Base-by-base conservation (phyloP, 1,140 invertebrate species). In the Drosophila subpulchrella region DNA sequence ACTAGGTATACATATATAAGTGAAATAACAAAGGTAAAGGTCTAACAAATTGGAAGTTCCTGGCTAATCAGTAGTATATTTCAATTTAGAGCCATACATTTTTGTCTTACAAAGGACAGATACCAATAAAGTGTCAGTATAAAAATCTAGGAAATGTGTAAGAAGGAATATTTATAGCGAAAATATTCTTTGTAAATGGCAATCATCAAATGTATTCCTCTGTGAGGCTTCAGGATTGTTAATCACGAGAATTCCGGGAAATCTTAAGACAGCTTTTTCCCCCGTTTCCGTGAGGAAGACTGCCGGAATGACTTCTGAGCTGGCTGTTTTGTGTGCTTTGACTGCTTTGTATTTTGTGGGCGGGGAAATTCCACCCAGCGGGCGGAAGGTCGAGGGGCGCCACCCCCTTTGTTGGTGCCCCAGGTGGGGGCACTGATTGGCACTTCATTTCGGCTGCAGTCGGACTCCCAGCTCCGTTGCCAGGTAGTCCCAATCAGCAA, bases 391-490 rank as follows among this genome's bases (percentile, higher is more conserved):
- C 30, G 60, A 53, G 10, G 24, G 32, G n/a, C 15, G 24, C 30
- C 30, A 17, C 41, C n/a, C 24, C 13, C 34, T 24, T 27, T 27
- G 27, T 27, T 27, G 27, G 11, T 10, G 8, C 17, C 17, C 32
- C 36, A 17, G 38, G 24, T 10, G 53, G 50, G 42, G 67, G 42
- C 74, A 48, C 74, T 76, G 74, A 76, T 76, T 76, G 74, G 74
- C 74, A 76, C 62, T 76, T 75, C 73, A 75, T 75, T 75, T 61
- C 44, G 58, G 38, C 72, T 75, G 72, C 71, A 75, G 59, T 41
- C 56, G 17, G 50, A 54, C 42, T 73, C 71, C 39, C 58, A 44
- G 56, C 44, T 66, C 41, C 48, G 62, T 39, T 71, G 53, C 42
- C 50, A 70, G 51, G 38, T 58, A 75, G 73, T 63, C 73, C 73